Base-by-base conservation (phyloP, 1,140 invertebrate species). In the Trypoxylus dichotomus region DNA sequence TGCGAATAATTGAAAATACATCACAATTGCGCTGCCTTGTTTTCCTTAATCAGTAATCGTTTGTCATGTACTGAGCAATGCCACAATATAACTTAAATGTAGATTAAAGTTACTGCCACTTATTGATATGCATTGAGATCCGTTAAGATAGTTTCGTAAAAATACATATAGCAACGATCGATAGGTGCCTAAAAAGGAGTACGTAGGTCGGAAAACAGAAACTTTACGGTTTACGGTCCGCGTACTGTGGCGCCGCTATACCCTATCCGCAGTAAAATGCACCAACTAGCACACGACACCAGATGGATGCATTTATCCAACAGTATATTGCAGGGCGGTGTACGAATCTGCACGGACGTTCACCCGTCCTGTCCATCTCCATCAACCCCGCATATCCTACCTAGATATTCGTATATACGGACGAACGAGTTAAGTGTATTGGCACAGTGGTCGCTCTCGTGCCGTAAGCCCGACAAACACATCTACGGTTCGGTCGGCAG, bases 381-480 rank as follows among this genome's bases (percentile, higher is more conserved):
- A 19, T 47, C 43, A 13, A 8, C 43, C 43, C n/a, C 11, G n/a
- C 19, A 63, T 63, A 63, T 63, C 7, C 43, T 3, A 15, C 11
- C 3, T 47, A 1, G 43, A 15, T 47, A 19, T 13, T 47, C 8
- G 13, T 19, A 11, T 63, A 24, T 27, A 63, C 60, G 21, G 60
- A 19, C 60, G 60, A 27, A 63, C 60, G 60, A 63, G 60, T 63
- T 63, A 63, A 63, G 60, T 63, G 25, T 63, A 63, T 63, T 63
- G 60, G 60, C 25, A 11, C 10, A 11, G 60, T 63, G 21, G 60
- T 19, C 43, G 43, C n/a, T 19, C 43, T 19, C 43, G n/a, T n/a
- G 60, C 60, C 60, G 60, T 63, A 63, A 63, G 60, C 60, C 25
- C 60, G 60, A 63, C 60, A 63, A 63, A 63, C 60, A 63, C 60